Evolutionary conservation across 2,888 invertebrate species (phyloP).

Genomic region (Lasioglossum figueresi): DNA sequence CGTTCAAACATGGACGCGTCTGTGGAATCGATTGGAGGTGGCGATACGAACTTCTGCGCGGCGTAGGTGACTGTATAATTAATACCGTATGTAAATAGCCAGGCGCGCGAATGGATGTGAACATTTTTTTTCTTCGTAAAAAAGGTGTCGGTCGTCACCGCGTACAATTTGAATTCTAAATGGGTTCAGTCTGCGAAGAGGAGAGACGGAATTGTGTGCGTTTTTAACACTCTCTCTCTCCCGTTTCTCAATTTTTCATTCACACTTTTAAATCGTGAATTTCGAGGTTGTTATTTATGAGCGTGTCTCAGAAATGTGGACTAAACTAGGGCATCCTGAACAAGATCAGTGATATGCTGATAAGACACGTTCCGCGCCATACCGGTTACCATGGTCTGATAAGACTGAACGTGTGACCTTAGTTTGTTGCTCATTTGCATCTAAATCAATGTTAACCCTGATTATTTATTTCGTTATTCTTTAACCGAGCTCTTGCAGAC

Average conservation of each 20-base stretch:
- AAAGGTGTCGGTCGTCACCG: neutral
- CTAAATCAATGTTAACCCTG: neutral
- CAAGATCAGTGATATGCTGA: neutral
- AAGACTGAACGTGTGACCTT: neutral
- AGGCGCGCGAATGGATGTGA: neutral
- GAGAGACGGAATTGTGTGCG: neutral
- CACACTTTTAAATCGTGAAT: too few species aligned
- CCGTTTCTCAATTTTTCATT: neutral
- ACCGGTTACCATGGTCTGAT: neutral
- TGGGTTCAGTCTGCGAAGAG: neutral
- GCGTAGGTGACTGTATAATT: slow-evolving; percentile 30
- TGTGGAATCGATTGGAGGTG: slow-evolving; percentile 32
- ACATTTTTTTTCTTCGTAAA: neutral
- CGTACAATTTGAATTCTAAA: neutral
- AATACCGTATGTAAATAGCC: slow-evolving; percentile 7
- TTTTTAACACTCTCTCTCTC: neutral
- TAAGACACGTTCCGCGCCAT: neutral
- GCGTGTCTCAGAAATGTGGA: too few species aligned
- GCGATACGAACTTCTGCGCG: slow-evolving; percentile 11
- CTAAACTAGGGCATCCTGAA: neutral
- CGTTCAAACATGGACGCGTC: slow-evolving; percentile 36
- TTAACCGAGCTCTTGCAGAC: neutral
- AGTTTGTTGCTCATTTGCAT: neutral
- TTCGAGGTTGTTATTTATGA: neutral
- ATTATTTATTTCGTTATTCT: neutral